Percentiles rank a stretch among this genome's conserved stretches.
Evolutionary conservation across 2,888 invertebrate species (phyloP).

Genomic region (Dastarcus helophoroides): DNA sequence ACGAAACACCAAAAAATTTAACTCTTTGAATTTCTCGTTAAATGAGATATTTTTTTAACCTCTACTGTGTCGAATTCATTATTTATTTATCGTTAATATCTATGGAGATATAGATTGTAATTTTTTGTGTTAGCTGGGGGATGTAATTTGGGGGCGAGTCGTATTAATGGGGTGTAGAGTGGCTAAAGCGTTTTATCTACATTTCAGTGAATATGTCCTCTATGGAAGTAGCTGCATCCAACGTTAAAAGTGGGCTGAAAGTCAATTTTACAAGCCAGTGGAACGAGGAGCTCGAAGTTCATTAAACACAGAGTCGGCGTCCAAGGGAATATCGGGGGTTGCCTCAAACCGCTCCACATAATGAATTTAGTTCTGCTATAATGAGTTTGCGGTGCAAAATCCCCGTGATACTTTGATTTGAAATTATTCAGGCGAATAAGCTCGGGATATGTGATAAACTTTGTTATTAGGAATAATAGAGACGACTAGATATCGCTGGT

Average conservation of each 20-base stretch:
- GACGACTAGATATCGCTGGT: no score
- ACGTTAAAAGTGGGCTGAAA: constrained; percentile 21
- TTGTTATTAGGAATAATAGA: no score
- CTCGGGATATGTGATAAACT: no score
- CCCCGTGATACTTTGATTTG: no score
- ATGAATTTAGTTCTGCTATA: constrained; percentile 1
- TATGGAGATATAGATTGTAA: not conserved
- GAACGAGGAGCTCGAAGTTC: constrained; percentile 25
- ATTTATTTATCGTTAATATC: not conserved
- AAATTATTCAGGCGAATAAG: no score
- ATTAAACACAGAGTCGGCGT: constrained; percentile 23
- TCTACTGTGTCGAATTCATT: constrained; percentile 1
- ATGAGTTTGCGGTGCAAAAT: not conserved
- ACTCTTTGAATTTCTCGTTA: not conserved
- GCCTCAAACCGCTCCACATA: not conserved
- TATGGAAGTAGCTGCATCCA: no score
- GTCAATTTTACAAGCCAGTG: constrained; percentile 27
- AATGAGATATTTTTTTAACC: not conserved
- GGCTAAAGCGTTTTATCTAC: no score
- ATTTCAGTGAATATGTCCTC: no score
- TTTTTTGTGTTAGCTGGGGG: not conserved
- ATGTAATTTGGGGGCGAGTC: not conserved
- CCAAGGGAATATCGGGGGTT: constrained; percentile 13
- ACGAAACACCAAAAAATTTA: constrained; percentile 13
- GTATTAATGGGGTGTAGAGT: not conserved